Percentiles rank a stretch among this genome's conserved stretches.
Conservation (phyloP, 1,140 invertebrate genomes). For the Adoxophyes honmai region DNA sequence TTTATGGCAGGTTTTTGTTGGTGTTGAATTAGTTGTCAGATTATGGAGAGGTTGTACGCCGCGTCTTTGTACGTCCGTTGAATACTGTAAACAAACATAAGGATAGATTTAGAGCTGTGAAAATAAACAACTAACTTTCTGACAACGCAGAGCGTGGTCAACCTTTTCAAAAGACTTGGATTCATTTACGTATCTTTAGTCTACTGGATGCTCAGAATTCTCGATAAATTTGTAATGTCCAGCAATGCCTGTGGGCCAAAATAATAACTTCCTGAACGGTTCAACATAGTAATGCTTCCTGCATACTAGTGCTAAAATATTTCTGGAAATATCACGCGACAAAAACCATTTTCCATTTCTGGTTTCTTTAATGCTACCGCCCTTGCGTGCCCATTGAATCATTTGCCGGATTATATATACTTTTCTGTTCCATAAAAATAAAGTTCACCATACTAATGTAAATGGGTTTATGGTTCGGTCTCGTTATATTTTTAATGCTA, state of each 20-base stretch:
- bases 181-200: too few species aligned
- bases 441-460: constrained; percentile 48
- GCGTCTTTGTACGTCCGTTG: constrained; percentile 21
- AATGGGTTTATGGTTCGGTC: constrained; percentile 48
- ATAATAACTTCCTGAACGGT: too few species aligned
- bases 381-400: constrained; percentile 44
- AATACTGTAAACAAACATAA: constrained; percentile 25
- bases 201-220: too few species aligned
- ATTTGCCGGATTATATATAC: constrained; percentile 47
- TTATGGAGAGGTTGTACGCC: constrained; percentile 19
- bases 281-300: too few species aligned
- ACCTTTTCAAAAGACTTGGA: too few species aligned
- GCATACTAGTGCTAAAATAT: too few species aligned
- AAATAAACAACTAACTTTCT: too few species aligned
- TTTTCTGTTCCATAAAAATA: constrained; percentile 51
- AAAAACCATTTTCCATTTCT: not conserved
- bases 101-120: not conserved
- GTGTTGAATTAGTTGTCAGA: constrained; percentile 22
- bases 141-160: too few species aligned
- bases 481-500: constrained; percentile 46
- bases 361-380: not conserved
- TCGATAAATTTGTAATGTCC: too few species aligned
- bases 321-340: too few species aligned
- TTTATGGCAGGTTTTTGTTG: constrained; percentile 21
- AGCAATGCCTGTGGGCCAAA: too few species aligned